Base-by-base conservation (phyloP, 23 tunicate species). In the Styela plicata region DNA sequence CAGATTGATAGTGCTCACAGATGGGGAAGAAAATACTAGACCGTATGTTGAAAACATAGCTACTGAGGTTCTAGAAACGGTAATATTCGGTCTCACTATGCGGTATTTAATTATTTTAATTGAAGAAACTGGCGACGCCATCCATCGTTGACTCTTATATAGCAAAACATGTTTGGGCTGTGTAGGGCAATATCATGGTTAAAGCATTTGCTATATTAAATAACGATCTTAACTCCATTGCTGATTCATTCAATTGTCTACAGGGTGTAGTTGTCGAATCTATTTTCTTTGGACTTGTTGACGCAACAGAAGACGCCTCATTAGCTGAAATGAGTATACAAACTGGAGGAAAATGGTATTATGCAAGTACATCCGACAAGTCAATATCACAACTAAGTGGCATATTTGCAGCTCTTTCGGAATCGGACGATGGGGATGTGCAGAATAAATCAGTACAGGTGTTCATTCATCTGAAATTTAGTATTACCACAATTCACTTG, bases 1-100 rank as follows among this genome's bases (percentile, higher is more conserved):
- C 20, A 85, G 78, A 33, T 31, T 85, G 31, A 69, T 85, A 35
- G 83, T 85, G 19, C 69, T 85, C 63, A 78, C 89, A 17, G 89
- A 85, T 31, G 89, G 89, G 1, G 84, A 67, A 68, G 89, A 85
- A 69, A 85, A 69, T 25, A 31, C 69, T 2, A 25, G 24, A 28
- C 89, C 89, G 2, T 3, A 24, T 2, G 83, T 85, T 3, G 69
- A 37, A 2, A 83, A 85, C 31, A 83, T 85, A 20, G 24, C 71
- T 69, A 74, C 37, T 23, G 78, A 79, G 22, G 77, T n/a, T n/a
- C n/a, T n/a, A n/a, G n/a, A n/a, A n/a, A n/a, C n/a, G n/a, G n/a
- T n/a, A n/a, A n/a, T n/a, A n/a, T n/a, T n/a, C n/a, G n/a, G n/a
- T n/a, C n/a, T n/a, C n/a, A n/a, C n/a, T n/a, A n/a, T n/a, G n/a